phyloP scores from a whole-genome alignment of 2,797 vertebrate genomes.

The Cyprinella venusta region DNA sequence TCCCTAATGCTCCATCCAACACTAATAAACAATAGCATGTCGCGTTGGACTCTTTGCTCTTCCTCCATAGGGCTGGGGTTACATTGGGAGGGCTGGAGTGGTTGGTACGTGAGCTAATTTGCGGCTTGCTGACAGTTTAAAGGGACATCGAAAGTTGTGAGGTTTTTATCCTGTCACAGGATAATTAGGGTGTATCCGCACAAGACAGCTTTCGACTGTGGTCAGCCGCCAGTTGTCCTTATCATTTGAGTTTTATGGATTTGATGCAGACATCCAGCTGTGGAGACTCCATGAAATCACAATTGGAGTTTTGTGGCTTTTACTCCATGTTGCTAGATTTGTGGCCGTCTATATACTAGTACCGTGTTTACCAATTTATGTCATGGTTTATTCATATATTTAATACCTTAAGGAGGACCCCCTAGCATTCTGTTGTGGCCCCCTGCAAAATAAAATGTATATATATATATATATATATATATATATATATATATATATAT shows the following conservation, averaged over 20 bases:
- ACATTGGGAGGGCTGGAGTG: slow-evolving; percentile 6
- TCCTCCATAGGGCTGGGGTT: slow-evolving; percentile 38
- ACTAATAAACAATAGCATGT: slow-evolving; percentile 58
- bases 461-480: no score
- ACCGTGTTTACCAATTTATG: not conserved
- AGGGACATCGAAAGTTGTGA: slow-evolving; percentile 64
- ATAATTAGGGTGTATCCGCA: slow-evolving; percentile 50
- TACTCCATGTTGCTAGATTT: not conserved
- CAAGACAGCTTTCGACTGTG: slow-evolving; percentile 2
- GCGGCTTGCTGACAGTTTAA: slow-evolving; percentile 71
- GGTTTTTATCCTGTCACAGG: slow-evolving; percentile 67
- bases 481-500: no score
- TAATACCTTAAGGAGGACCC: no score
- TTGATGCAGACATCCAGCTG: slow-evolving; percentile 10
- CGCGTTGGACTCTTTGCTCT: slow-evolving; percentile 45
- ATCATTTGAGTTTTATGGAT: slow-evolving; percentile 24
- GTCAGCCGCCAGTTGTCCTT: slow-evolving; percentile 8
- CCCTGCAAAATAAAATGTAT: no score
- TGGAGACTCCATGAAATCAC: slow-evolving; percentile 31
- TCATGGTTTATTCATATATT: no score
- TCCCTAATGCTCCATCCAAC: slow-evolving; percentile 49
- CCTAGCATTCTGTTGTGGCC: no score
- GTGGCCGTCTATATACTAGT: not conserved
- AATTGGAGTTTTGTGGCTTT: slow-evolving; percentile 15
- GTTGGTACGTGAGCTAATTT: slow-evolving; percentile 64